Evolutionary conservation across 2,797 vertebrate species (phyloP).

Genomic region (Phylloscopus collybita): DNA sequence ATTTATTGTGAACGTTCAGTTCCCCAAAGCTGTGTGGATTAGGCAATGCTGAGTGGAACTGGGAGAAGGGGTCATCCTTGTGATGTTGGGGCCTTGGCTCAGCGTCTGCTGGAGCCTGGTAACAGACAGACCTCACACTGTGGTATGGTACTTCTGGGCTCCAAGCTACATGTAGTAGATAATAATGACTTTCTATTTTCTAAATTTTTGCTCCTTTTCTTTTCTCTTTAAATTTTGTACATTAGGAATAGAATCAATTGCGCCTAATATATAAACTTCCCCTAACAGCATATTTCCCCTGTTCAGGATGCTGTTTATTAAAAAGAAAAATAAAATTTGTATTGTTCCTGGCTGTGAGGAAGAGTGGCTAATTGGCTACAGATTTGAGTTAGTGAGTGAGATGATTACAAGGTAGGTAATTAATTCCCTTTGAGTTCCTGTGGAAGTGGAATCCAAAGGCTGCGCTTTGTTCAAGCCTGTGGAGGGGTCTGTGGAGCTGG

Average conservation of each 20-base stretch:
- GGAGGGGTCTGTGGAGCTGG: not conserved
- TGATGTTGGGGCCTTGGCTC: not conserved
- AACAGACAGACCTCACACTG: not conserved
- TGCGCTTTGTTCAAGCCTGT: not conserved
- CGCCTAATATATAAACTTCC: not conserved
- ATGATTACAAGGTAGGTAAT: not conserved
- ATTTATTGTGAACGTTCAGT: fast-evolving
- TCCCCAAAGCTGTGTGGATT: not conserved
- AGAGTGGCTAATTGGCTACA: not conserved
- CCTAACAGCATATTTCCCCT: not conserved
- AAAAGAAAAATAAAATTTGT: not conserved
- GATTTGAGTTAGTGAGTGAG: not conserved
- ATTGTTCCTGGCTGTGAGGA: not conserved
- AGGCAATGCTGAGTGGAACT: not conserved
- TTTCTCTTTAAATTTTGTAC: not conserved
- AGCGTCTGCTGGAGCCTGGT: fast-evolving
- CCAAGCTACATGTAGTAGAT: not conserved
- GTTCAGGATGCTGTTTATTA: not conserved
- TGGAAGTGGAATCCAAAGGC: not conserved
- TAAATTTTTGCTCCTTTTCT: not conserved
- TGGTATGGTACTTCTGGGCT: not conserved
- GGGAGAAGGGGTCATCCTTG: not conserved
- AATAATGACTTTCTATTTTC: not conserved
- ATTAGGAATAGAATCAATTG: not conserved
- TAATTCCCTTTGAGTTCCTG: not conserved